Conservation (phyloP, 2,113 vertebrate genomes). For the Poicephalus meyeri region DNA sequence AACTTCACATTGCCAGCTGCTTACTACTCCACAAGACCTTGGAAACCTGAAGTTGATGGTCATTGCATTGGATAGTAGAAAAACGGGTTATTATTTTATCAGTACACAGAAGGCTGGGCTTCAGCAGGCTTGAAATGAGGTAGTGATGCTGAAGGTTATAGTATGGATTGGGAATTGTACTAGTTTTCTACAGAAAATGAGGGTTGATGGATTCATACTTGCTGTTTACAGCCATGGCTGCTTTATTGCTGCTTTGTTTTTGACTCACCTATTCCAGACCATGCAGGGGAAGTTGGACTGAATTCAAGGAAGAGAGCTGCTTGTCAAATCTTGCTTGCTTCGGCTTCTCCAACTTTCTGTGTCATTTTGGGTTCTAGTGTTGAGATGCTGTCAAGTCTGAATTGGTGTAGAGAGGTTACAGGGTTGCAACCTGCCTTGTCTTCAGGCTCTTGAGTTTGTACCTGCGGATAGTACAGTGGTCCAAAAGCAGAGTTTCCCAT, state of each 20-base stretch:
- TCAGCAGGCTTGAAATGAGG: background rate
- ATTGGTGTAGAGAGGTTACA: background rate
- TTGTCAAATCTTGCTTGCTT: background rate
- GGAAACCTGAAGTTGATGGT: background rate
- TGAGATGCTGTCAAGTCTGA: background rate
- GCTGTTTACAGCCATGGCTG: background rate
- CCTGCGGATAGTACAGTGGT: background rate
- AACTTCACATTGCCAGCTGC: background rate
- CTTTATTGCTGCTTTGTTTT: background rate
- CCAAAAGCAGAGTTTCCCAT: background rate
- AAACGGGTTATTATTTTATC: background rate
- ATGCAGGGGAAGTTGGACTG: rapidly evolving
- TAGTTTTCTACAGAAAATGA: background rate
- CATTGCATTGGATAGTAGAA: rapidly evolving
- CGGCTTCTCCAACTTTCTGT: background rate
- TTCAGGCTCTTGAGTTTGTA: background rate
- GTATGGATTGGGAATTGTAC: background rate
- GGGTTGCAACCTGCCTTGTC: background rate
- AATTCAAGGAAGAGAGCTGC: background rate
- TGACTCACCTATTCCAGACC: background rate
- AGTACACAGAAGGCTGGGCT: background rate
- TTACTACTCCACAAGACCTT: background rate
- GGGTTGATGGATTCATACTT: background rate
- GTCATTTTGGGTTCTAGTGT: background rate
- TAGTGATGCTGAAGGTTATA: background rate